Percentiles rank a stretch among this genome's conserved stretches.
phyloP scores from a whole-genome alignment of 2,888 invertebrate genomes.

The Tipula confusa region DNA sequence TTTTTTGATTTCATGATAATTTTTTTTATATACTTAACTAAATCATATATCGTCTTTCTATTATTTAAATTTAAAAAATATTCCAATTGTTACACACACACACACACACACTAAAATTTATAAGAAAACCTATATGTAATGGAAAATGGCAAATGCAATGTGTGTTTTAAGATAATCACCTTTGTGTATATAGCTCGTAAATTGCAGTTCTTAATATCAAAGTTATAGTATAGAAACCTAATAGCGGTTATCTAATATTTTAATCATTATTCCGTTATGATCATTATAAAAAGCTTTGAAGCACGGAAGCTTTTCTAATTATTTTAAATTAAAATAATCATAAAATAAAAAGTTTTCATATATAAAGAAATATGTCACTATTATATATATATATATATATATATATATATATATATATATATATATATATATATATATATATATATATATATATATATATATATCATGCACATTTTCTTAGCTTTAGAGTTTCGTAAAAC shows the following conservation, averaged over 20 bases:
- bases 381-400: background rate
- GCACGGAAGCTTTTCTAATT: background rate
- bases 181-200: background rate
- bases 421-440: background rate
- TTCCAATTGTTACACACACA: background rate
- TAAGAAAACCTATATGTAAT: background rate
- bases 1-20: slow-evolving; percentile 29
- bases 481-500: background rate
- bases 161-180: slow-evolving; percentile 30
- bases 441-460: no score
- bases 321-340: background rate
- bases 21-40: background rate
- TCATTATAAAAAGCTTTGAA: slow-evolving; percentile 16
- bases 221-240: no score
- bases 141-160: slow-evolving; percentile 27
- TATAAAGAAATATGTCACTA: slow-evolving; percentile 7
- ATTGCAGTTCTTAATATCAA: slow-evolving; percentile 4
- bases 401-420: background rate
- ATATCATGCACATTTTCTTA: background rate
- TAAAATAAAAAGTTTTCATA: background rate
- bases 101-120: background rate
- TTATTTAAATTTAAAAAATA: slow-evolving; percentile 20
- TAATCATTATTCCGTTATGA: background rate
- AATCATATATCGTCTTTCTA: slow-evolving; percentile 30
- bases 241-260: background rate